A percentile compares a stretch with the other conserved stretches of the same genome.
Conservation (phyloP, 2,113 vertebrate species). For the Himantopus leucocephalus region DNA sequence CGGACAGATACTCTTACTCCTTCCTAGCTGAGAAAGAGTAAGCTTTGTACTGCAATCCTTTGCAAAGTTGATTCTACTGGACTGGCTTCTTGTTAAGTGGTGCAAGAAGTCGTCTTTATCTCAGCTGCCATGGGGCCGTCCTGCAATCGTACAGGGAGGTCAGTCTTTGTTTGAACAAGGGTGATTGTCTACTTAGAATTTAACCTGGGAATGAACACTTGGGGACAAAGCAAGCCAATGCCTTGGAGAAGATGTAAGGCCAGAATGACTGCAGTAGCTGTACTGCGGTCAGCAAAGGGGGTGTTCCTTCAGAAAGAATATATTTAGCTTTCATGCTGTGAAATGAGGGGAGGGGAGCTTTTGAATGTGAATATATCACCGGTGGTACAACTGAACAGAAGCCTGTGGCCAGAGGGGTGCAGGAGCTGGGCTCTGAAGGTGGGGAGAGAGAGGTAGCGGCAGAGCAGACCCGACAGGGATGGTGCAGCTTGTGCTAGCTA, state of each 20-base stretch:
- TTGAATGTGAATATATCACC: background rate
- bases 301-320: background rate
- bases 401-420: background rate
- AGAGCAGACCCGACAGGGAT: rapidly evolving
- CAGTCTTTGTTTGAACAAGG: background rate
- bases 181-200: background rate
- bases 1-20: background rate
- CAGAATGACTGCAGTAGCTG: background rate
- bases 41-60: background rate
- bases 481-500: background rate
- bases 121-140: background rate
- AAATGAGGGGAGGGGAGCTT: background rate
- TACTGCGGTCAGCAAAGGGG: background rate
- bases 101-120: background rate
- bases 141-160: background rate
- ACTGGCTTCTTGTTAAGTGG: background rate
- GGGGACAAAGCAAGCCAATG: background rate
- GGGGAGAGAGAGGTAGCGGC: background rate
- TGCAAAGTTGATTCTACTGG: background rate
- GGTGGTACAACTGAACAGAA: background rate
- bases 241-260: background rate
- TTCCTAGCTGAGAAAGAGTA: background rate
- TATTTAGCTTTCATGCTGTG: background rate
- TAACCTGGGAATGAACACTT: background rate
- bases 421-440: background rate